Evolutionary conservation across 2,888 invertebrate genomes (phyloP), one percentile per base, ranked within the genome.

Genomic region (Nomada flava): DNA sequence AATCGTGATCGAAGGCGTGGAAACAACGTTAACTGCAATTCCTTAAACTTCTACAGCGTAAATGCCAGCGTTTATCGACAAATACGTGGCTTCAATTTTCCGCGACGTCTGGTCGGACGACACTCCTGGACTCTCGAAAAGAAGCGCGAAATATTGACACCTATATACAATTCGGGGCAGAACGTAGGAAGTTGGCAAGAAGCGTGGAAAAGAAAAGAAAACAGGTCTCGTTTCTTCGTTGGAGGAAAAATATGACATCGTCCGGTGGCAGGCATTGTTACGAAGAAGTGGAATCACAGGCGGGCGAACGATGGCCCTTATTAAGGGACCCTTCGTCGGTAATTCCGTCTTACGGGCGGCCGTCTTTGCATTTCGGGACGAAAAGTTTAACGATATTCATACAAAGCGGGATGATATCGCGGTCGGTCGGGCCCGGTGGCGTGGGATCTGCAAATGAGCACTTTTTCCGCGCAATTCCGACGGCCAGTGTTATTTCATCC

Each of bases 351-450:
- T 75, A 83, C 64, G 68, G 65, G 65, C 47, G 36, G 55, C n/a
- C 67, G 68, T 84, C 73, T 73, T 75, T 75, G 77, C 70, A 53
- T 81, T 73, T 71, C 81, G 68, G 64, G 77, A 70, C 78, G 89
- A 82, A 87, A 87, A 88, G 82, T 85, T 90, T 86, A 90, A 90
- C 87, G 89, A 89, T 90, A 90, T 90, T 87, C 86, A 86, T 83
- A 89, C 85, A 90, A 88, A 89, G 86, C 76, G 74, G 75, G 82
- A 86, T 80, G 77, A 86, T 86, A 85, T 77, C 79, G 70, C 78
- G 76, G 74, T 71, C 55, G 73, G 73, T 62, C 59, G 68, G 76
- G 13, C 63, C 57, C 52, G 62, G 42, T 82, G 52, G 72, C 65
- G 52, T n/a, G 78, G 89, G 86, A 86, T 83, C 86, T 82, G 81